Conservation (phyloP, 2,113 vertebrate species). For the Platysternon megacephalum region DNA sequence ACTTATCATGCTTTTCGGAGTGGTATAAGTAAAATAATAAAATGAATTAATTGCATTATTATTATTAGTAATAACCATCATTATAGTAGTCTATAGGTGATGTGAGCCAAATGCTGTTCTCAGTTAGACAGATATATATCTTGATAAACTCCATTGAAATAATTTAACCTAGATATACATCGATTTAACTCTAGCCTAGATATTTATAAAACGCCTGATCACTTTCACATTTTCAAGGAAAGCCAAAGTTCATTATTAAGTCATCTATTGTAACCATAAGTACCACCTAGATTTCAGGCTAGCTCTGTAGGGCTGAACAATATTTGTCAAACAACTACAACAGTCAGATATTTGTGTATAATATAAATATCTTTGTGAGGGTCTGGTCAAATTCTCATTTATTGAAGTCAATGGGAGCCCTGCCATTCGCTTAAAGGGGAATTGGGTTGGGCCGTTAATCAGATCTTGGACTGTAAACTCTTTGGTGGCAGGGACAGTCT, state of each 20-base stretch:
- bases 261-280: background rate
- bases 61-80: background rate
- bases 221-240: background rate
- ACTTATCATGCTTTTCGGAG: background rate
- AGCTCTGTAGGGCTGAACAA: too few relatives aligned
- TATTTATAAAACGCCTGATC: background rate
- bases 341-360: too few relatives aligned
- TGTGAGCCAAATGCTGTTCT: background rate
- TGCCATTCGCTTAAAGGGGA: background rate
- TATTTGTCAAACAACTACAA: too few relatives aligned
- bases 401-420: background rate
- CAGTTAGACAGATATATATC: background rate
- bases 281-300: too few relatives aligned
- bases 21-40: background rate
- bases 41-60: background rate
- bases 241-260: background rate
- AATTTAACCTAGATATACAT: background rate
- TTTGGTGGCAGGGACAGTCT: too few relatives aligned
- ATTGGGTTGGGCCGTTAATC: background rate
- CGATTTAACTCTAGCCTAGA: background rate
- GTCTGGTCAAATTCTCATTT: background rate
- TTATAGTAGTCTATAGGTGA: background rate
- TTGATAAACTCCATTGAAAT: background rate
- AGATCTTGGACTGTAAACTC: background rate
- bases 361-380: background rate